Base-by-base conservation (phyloP, 30 jellyfish, hydroid and myxozoan genomes). In the Morbakka virulenta region DNA sequence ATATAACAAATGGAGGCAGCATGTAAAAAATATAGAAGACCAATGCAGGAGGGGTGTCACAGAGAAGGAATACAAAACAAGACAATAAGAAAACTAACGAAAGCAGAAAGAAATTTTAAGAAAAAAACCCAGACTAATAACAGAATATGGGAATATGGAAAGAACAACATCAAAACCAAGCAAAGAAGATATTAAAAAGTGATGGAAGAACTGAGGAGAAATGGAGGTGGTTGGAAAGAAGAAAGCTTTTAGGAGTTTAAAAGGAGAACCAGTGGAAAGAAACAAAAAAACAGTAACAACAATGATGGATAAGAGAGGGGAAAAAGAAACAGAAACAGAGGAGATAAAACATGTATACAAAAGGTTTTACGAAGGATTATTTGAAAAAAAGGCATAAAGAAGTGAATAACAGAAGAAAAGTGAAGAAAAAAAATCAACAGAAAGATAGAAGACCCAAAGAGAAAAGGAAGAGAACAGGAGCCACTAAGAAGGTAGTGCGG, bases 171-270 rank as follows among this genome's bases (percentile, higher is more conserved):
- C 11, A 67, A 74, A n/a, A 67, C 53, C 31, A 17, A 74, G 25
- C 0, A 31, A 74, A 1, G 26, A 25, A 30, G 23, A 2, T 29
- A 74, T n/a, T n/a, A n/a, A n/a, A n/a, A 47, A 20, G 62, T 67
- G 6, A 50, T 74, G 6, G 25, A 74, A 1, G 61, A 74, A 52
- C 61, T 74, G 76, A 52, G 65, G 35, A 74, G 34, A 30, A 67
- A 1, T 28, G 85, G 85, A 74, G 76, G 76, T n/a, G 85, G 85
- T 3, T 52, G 52, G 85, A 74, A 52, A 52, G 76, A 74, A 32
- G 24, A 33, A 25, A 74, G 76, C 3, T 74, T 74, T 29, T 74
- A 76, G 86, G 77, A 74, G 24, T 74, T 74, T 50, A 74, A 57
- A 2, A 52, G 66, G 76, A 74, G 36, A 32, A n/a, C 12, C 33